phyloP scores from a whole-genome alignment of 1,140 invertebrate genomes.

The Magallana ariakensis region DNA sequence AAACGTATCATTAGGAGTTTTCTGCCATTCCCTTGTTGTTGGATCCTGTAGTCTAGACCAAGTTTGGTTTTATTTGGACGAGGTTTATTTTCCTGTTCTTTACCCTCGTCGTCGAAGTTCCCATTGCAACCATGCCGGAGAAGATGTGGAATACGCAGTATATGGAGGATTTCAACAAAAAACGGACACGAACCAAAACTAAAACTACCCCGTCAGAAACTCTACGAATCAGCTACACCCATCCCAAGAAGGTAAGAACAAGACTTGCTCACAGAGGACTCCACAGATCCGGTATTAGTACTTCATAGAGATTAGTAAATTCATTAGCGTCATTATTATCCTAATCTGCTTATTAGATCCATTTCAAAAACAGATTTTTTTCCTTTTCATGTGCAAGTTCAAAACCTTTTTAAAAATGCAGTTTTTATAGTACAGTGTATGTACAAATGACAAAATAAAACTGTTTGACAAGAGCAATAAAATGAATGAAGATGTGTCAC shows the following conservation, averaged over 20 bases:
- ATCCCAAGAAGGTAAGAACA: conserved; percentile 20
- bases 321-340: too few species aligned
- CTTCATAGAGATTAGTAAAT: too few species aligned
- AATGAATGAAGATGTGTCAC: too few species aligned
- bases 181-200: conserved; percentile 30
- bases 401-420: too few species aligned
- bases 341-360: too few species aligned
- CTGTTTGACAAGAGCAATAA: too few species aligned
- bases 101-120: neutral
- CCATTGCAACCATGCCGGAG: conserved; percentile 22
- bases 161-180: conserved; percentile 54
- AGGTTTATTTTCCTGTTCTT: too few species aligned
- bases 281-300: too few species aligned
- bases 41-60: neutral
- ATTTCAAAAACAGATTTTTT: too few species aligned
- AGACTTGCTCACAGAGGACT: neutral
- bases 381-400: too few species aligned
- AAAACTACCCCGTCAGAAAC: conserved; percentile 9
- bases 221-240: neutral
- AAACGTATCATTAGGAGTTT: neutral
- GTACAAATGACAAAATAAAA: too few species aligned
- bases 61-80: neutral
- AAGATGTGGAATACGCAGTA: conserved; percentile 58
- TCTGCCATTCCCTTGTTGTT: neutral
- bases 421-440: too few species aligned